Conservation (phyloP, 2,797 vertebrate genomes). For the Carcharodon carcharias region DNA sequence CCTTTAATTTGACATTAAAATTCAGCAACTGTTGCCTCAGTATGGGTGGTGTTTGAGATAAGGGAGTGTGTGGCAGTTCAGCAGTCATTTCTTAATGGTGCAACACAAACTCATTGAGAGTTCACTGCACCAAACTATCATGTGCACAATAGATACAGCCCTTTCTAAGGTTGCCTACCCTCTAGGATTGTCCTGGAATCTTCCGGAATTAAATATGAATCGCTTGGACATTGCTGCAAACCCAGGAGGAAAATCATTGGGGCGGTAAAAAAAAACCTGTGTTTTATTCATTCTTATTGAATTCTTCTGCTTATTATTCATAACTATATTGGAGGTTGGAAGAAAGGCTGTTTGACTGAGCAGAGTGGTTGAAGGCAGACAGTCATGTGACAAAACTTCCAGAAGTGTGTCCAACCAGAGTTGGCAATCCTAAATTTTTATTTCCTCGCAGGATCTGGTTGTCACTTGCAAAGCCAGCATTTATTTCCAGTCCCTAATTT, state of each 20-base stretch:
- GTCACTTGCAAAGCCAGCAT: neutral
- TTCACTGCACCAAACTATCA: neutral
- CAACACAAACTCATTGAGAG: neutral
- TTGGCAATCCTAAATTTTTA: neutral
- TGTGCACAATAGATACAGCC: neutral
- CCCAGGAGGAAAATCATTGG: neutral
- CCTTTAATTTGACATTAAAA: constrained; percentile 13
- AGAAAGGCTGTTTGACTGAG: too few species aligned
- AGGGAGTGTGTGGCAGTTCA: neutral
- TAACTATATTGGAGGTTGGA: neutral
- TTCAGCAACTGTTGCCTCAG: neutral
- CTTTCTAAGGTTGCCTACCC: neutral
- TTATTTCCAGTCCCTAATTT: neutral
- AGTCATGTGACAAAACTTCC: neutral
- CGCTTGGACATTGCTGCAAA: neutral
- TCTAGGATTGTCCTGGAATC: neutral
- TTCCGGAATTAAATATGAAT: too few species aligned
- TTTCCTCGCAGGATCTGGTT: neutral
- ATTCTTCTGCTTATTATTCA: neutral
- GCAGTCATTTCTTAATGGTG: neutral
- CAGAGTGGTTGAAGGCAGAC: neutral
- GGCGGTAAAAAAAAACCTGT: neutral
- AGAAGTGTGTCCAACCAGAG: neutral
- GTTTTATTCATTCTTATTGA: neutral
- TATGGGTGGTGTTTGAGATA: neutral